phyloP scores from a whole-genome alignment of 2,888 invertebrate species.

The Brassicogethes aeneus region DNA sequence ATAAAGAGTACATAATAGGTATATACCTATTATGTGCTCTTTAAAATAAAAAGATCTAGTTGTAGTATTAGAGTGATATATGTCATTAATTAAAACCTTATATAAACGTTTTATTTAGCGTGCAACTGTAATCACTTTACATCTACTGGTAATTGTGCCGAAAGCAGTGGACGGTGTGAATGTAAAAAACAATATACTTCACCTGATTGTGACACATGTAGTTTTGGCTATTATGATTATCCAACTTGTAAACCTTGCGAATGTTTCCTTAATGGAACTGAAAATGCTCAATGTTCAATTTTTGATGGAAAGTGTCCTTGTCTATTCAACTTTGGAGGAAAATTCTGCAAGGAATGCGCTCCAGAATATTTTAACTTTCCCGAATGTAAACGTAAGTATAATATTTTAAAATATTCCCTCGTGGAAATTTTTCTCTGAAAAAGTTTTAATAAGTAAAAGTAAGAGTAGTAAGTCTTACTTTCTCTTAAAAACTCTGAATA shows the following conservation, averaged over 20 bases:
- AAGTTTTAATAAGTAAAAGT: no score
- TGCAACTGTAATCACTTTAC: conserved; percentile 79
- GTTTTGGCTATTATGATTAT: conserved; percentile 86
- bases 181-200: conserved; percentile 73
- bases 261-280: conserved; percentile 85
- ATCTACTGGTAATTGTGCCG: conserved; percentile 91
- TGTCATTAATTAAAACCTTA: conserved; percentile 3
- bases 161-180: conserved; percentile 82
- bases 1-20: no score
- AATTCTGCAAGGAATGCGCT: conserved; percentile 81
- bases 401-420: neutral
- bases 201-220: conserved; percentile 76
- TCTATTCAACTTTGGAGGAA: conserved; percentile 78
- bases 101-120: conserved; percentile 45
- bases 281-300: conserved; percentile 77
- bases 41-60: no score
- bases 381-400: conserved; percentile 62
- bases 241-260: conserved; percentile 90
- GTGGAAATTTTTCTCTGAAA: no score
- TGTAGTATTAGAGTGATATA: neutral
- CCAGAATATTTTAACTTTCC: conserved; percentile 81
- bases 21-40: no score
- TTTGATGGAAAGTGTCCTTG: conserved; percentile 80
- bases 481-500: no score
- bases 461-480: no score